phyloP scores from a whole-genome alignment of 1,140 invertebrate species.

The Dendroctonus ponderosae region DNA sequence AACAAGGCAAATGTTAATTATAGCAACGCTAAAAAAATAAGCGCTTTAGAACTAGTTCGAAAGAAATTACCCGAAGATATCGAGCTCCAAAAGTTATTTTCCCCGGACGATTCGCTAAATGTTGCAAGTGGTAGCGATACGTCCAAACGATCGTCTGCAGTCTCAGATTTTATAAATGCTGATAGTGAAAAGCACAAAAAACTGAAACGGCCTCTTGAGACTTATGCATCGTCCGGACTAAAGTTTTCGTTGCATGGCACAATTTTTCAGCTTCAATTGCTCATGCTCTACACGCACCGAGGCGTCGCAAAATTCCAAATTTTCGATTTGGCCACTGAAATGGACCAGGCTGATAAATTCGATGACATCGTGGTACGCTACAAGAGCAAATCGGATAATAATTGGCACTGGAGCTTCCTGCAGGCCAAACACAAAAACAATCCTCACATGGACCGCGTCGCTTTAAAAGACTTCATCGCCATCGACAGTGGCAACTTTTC shows the following conservation, averaged over 20 bases:
- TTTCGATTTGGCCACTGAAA: conserved; percentile 31
- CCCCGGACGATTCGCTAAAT: no score
- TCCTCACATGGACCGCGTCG: background rate
- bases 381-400: background rate
- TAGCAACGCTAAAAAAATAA: no score
- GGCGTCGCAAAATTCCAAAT: background rate
- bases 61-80: no score
- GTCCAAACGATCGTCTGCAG: no score
- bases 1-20: no score
- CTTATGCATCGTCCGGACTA: conserved; percentile 6
- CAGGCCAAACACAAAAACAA: conserved; percentile 18
- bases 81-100: no score
- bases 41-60: no score
- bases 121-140: no score
- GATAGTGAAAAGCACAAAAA: no score
- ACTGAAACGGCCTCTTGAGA: no score
- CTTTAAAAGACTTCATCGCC: background rate
- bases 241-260: conserved; percentile 21
- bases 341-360: conserved; percentile 30
- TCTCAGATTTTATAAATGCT: no score
- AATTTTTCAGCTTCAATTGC: conserved; percentile 29
- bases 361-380: conserved; percentile 29
- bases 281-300: conserved; percentile 15
- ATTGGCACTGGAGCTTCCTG: conserved; percentile 3
- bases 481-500: conserved; percentile 1